phyloP scores from a whole-genome alignment of 2,888 invertebrate genomes.

The Euzetes globulus region DNA sequence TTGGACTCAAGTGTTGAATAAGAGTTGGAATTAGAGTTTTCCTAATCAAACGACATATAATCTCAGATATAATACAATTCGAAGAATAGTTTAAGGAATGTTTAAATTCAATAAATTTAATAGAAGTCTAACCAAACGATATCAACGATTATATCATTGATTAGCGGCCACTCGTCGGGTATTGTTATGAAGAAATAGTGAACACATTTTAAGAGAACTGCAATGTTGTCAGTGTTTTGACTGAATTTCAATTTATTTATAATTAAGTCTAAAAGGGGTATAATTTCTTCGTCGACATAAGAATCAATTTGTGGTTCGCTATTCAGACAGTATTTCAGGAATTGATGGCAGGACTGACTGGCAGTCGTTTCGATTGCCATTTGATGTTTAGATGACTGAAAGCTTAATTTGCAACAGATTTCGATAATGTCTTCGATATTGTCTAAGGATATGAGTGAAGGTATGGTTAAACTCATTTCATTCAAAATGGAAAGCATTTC shows the following conservation, averaged over 20 bases:
- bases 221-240: background rate
- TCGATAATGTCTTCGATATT: constrained; percentile 23
- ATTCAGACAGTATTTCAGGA: constrained; percentile 23
- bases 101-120: too few relatives aligned
- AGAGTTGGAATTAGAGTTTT: background rate
- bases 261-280: background rate
- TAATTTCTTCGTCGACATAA: constrained; percentile 12
- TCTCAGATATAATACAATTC: too few relatives aligned
- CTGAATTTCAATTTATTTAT: background rate
- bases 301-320: background rate
- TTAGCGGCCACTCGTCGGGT: constrained; percentile 9
- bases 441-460: background rate
- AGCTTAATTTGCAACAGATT: constrained; percentile 23
- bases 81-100: too few relatives aligned
- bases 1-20: background rate
- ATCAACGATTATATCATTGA: constrained; percentile 6
- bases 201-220: constrained; percentile 27
- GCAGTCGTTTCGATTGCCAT: constrained; percentile 30
- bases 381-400: background rate
- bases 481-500: constrained; percentile 8
- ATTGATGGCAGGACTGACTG: constrained; percentile 33
- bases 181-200: constrained; percentile 30
- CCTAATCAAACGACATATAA: too few relatives aligned
- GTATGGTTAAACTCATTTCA: constrained; percentile 20
- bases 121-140: constrained; percentile 8